Percentiles rank a stretch among this genome's conserved stretches.
Evolutionary conservation across 2,888 invertebrate genomes (phyloP).

Genomic region (Himalopsyche kuldschensis): DNA sequence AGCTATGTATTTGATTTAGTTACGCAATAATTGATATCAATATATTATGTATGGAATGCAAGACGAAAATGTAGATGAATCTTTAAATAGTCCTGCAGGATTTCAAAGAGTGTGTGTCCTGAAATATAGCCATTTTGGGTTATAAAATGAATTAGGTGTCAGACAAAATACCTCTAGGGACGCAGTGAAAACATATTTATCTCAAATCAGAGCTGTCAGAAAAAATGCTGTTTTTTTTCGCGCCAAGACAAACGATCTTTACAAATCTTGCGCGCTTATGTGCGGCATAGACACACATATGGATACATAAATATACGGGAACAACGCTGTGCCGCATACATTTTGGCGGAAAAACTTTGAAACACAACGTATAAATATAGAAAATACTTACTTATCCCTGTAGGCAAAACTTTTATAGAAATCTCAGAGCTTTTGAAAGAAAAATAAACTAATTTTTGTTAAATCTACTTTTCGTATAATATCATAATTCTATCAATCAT

Average conservation of each 20-base stretch:
- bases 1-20: too few relatives aligned
- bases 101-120: neutral
- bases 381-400: neutral
- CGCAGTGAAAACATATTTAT: conserved; percentile 2
- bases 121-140: neutral
- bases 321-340: neutral
- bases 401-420: neutral
- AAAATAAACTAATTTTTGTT: neutral
- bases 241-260: conserved; percentile 3
- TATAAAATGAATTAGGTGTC: neutral
- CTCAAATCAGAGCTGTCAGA: conserved; percentile 1
- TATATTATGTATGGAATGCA: too few relatives aligned
- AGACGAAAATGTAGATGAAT: too few relatives aligned
- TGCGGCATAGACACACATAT: neutral
- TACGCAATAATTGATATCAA: too few relatives aligned
- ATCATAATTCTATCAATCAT: neutral
- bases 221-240: neutral
- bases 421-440: neutral
- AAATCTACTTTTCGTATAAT: neutral
- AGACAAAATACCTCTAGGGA: neutral
- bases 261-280: neutral
- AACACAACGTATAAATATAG: neutral
- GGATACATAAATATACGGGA: too few relatives aligned
- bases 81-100: too few relatives aligned
- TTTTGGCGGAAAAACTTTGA: neutral